Base-by-base conservation (phyloP, 2,888 invertebrate genomes). In the Spodoptera exigua region DNA sequence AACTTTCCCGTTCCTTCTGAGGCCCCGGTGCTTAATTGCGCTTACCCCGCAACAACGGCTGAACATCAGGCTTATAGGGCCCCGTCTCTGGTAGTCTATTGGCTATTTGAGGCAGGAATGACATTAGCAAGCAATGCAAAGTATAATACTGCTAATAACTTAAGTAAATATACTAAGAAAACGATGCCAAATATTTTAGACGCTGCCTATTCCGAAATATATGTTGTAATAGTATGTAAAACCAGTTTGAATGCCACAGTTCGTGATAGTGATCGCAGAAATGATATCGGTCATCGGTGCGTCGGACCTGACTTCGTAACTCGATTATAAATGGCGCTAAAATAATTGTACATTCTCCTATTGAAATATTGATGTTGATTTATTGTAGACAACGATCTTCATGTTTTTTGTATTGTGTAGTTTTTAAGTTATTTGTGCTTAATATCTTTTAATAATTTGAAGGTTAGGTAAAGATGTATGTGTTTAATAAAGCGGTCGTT, bases 241-340 rank as follows among this genome's bases (percentile, higher is more conserved):
- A 72, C 73, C 55, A 14, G 76, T 76, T 67, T 56, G 57, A 52
- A 70, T 65, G 49, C 49, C 54, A 57, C 58, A 58, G 39, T 54
- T 53, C 51, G 58, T 61, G 73, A 73, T 72, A 62, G 49, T 21
- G 55, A 73, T 73, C 62, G 40, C 5, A 18, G 18, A 45, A 51
- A 12, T 66, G 57, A 75, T 75, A 71, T 73, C 73, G 76, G 66
- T 75, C 76, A 72, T 71, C 66, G 52, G 37, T 76, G 41, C 47
- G 43, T 61, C 46, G 40, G 48, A 51, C 56, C 36, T 14, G 0
- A 41, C 59, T 43, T 53, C 27, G 52, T 70, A 70, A 53, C 70
- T 69, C 34, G 56, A 74, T 70, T 54, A 70, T 47, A 70, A 69
- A 74, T 74, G 74, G 69, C 69, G 69, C 70, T 47, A 69, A 69